phyloP scores from a whole-genome alignment of 2,888 invertebrate genomes.

The Pyrrhia umbra region DNA sequence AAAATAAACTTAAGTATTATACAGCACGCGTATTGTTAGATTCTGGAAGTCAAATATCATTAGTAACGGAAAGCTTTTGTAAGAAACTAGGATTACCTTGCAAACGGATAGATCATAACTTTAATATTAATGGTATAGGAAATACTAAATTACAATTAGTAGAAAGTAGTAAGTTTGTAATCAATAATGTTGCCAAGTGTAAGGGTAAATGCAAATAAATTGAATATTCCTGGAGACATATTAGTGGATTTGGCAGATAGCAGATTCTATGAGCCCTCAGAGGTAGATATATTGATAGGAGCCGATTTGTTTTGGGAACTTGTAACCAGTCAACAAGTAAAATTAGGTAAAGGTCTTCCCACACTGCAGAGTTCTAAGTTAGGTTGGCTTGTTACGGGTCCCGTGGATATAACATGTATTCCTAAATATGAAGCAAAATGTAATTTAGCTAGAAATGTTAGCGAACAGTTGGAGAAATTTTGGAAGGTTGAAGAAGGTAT shows the following conservation, averaged over 20 bases:
- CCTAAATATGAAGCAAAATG: not conserved
- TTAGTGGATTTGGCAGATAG: constrained; percentile 1
- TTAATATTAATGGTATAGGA: constrained; percentile 9
- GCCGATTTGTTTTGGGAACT: constrained; percentile 6
- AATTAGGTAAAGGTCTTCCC: constrained; percentile 3
- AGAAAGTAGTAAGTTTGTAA: not conserved
- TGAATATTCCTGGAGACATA: constrained; percentile 2
- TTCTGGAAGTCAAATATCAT: constrained; percentile 15
- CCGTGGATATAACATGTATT: not conserved
- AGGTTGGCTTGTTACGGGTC: constrained; percentile 10
- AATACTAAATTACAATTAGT: not conserved
- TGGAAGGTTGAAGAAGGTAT: constrained; percentile 1
- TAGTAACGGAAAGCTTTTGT: constrained; percentile 9
- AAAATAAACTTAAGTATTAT: constrained; percentile 9
- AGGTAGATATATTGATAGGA: constrained; percentile 5
- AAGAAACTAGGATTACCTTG: not conserved
- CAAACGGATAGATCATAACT: not conserved
- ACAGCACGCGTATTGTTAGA: constrained; percentile 18
- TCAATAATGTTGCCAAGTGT: not conserved
- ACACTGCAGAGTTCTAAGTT: not conserved
- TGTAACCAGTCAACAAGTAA: constrained; percentile 4
- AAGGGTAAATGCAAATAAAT: not conserved
- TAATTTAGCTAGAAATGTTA: constrained; percentile 9
- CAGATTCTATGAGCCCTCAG: not conserved
- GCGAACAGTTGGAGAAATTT: constrained; percentile 11